Evolutionary conservation across 1,140 invertebrate genomes (phyloP).

Genomic region (Calephelis virginiensis): DNA sequence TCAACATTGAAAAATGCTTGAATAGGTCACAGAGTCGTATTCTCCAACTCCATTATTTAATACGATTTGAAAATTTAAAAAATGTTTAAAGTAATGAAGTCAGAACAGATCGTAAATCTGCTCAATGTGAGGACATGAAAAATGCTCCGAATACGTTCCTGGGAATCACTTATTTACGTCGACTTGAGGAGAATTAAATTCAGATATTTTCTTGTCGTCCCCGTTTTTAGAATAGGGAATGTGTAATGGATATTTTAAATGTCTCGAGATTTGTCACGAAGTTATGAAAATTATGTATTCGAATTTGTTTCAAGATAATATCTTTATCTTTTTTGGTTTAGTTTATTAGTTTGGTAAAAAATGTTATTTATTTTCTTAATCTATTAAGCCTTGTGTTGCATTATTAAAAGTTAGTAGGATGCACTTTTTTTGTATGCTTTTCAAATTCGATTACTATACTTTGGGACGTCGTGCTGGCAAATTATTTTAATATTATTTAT

Average conservation of each 20-base stretch:
- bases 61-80: constrained; percentile 44
- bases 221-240: constrained; percentile 17
- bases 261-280: constrained; percentile 13
- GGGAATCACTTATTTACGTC: constrained; percentile 44
- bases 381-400: too few relatives aligned
- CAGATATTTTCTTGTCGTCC: constrained; percentile 30
- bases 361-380: too few relatives aligned
- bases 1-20: constrained; percentile 39
- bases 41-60: constrained; percentile 37
- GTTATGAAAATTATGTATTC: constrained; percentile 10
- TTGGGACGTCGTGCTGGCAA: too few relatives aligned
- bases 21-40: constrained; percentile 27
- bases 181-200: constrained; percentile 36
- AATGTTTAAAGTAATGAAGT: constrained; percentile 42
- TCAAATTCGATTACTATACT: too few relatives aligned
- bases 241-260: constrained; percentile 20
- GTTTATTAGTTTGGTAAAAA: too few relatives aligned
- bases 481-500: too few relatives aligned
- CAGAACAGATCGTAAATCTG: constrained; percentile 39
- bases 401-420: too few relatives aligned
- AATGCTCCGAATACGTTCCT: constrained; percentile 53
- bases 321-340: too few relatives aligned
- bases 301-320: not conserved
- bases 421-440: too few relatives aligned
- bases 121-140: constrained; percentile 49